These are phyloP conservation scores for Beroe forskalii DNA, from an alignment of 37 sponge, comb jelly and placozoan species.

Conservation along the genomic window DNA sequence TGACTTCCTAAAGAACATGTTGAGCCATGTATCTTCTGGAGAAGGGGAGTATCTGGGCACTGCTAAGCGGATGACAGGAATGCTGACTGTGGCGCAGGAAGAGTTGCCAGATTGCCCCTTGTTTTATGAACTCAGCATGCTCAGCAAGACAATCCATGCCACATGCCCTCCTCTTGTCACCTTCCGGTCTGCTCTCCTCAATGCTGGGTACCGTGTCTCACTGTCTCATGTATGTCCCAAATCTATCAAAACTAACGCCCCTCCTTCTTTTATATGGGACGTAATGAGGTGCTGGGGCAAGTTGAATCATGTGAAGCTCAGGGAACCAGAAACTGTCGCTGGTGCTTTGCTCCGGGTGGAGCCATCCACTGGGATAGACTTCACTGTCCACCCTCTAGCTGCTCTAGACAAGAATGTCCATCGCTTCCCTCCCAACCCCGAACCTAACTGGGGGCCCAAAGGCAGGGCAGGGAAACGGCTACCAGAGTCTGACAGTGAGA, in stretches of 20 bases:
- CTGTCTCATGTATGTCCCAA: slow-evolving; percentile 78
- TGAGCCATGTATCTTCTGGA: neutral
- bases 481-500: neutral
- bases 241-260: slow-evolving; percentile 93
- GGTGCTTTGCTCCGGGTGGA: slow-evolving; percentile 76
- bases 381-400: slow-evolving; percentile 11
- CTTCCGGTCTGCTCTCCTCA: slow-evolving; percentile 89
- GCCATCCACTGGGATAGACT: slow-evolving; percentile 67
- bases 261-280: slow-evolving; percentile 88
- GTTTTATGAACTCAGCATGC: slow-evolving; percentile 73
- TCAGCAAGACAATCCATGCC: slow-evolving; percentile 81
- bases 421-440: slow-evolving; percentile 90
- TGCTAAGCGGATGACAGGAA: slow-evolving; percentile 78
- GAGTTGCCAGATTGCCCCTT: slow-evolving; percentile 87
- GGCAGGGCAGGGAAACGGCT: slow-evolving; percentile 87
- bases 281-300: slow-evolving; percentile 84
- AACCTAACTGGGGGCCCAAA: slow-evolving; percentile 98
- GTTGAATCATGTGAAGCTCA: slow-evolving; percentile 71
- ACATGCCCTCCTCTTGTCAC: slow-evolving; percentile 66
- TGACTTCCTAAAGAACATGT: slow-evolving; percentile 79
- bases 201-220: slow-evolving; percentile 87
- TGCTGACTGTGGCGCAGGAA: slow-evolving; percentile 83
- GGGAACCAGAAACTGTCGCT: slow-evolving; percentile 71
- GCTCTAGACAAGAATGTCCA: slow-evolving; percentile 54
- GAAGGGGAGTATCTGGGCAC: slow-evolving; percentile 44